Conservation (phyloP, 1,140 invertebrate species). For the Hesperophylax magnus region DNA sequence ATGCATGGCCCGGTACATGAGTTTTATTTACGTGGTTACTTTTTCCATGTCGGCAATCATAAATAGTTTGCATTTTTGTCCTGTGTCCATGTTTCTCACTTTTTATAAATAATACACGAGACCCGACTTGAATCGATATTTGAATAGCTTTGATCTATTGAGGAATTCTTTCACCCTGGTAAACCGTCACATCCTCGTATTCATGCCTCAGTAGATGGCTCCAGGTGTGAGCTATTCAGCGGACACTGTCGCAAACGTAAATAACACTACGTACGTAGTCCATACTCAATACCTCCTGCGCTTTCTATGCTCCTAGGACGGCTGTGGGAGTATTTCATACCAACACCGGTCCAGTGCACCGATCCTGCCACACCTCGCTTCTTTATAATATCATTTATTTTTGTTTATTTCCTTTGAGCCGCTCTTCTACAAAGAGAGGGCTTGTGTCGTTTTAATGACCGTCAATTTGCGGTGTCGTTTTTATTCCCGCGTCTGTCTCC, state of each 20-base stretch:
- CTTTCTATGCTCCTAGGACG: too few species aligned
- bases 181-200: too few species aligned
- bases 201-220: background rate
- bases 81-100: too few species aligned
- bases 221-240: background rate
- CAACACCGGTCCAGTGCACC: background rate
- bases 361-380: constrained; percentile 29
- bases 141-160: background rate
- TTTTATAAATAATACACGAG: too few species aligned
- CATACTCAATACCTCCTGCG: too few species aligned
- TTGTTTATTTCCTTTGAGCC: constrained; percentile 51
- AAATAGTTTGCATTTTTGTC: too few species aligned
- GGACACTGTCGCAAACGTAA: too few species aligned
- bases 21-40: too few species aligned
- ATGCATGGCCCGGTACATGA: too few species aligned
- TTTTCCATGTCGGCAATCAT: too few species aligned
- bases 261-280: too few species aligned
- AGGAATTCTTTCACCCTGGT: background rate
- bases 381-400: constrained; percentile 38
- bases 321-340: background rate
- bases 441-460: constrained; percentile 55
- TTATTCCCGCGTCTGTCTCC: constrained; percentile 21
- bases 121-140: background rate
- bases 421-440: constrained; percentile 43
- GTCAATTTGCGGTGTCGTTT: constrained; percentile 48